phyloP scores from a whole-genome alignment of 2,888 invertebrate genomes.

The Mimachlamys varia region DNA sequence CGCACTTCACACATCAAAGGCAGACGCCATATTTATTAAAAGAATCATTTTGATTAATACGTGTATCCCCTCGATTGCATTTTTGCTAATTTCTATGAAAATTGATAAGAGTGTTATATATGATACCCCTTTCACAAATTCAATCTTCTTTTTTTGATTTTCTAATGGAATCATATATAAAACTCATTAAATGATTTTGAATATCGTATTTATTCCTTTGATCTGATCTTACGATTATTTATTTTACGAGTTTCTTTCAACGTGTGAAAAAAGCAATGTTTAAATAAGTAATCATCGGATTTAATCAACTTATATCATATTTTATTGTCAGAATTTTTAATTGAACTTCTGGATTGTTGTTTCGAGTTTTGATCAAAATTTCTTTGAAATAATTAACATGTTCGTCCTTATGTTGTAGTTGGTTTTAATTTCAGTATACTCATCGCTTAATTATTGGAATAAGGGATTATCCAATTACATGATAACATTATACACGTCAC shows the following conservation, averaged over 20 bases:
- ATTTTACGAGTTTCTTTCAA: not conserved
- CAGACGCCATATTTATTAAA: not conserved
- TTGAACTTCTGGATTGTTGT: no score
- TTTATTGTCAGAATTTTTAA: no score
- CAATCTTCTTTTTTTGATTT: not conserved
- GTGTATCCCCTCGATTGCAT: not conserved
- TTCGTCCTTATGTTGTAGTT: no score
- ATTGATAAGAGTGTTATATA: not conserved
- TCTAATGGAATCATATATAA: not conserved
- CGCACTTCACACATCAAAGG: constrained; percentile 9
- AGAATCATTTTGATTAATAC: constrained; percentile 2
- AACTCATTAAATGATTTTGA: not conserved
- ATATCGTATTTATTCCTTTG: not conserved
- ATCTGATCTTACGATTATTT: not conserved
- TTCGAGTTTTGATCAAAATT: no score
- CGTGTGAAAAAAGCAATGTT: not conserved
- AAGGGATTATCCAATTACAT: no score
- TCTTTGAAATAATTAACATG: no score
- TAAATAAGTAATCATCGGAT: no score
- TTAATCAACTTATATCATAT: no score
- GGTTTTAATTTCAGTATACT: no score
- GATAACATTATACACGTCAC: no score
- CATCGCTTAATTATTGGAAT: no score
- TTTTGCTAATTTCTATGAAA: constrained; percentile 9
- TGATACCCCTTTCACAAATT: not conserved